Conservation (phyloP, 2,797 vertebrate species). For the Dendrocincla tyrannina region DNA sequence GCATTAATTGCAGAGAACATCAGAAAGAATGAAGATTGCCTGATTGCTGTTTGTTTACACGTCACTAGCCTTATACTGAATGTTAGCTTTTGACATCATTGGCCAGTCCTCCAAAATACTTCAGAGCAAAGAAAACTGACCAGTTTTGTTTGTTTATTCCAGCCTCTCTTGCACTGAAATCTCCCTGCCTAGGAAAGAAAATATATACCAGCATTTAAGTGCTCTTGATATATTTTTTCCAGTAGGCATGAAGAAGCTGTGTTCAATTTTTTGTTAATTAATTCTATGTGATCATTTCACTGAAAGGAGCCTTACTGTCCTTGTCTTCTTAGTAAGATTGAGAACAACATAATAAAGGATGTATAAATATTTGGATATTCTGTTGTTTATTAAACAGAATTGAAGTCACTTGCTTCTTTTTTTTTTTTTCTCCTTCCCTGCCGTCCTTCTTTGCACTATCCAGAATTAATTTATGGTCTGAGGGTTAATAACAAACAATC, state of each 20-base stretch:
- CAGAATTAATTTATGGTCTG: neutral
- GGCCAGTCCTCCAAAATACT: neutral
- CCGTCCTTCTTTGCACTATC: neutral
- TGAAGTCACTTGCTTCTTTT: neutral
- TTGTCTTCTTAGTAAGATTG: neutral
- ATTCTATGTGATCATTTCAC: neutral
- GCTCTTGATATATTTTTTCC: neutral
- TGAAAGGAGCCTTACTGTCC: neutral
- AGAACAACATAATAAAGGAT: neutral
- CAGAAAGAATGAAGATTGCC: neutral
- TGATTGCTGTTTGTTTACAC: neutral
- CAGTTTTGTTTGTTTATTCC: neutral
- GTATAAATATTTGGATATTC: constrained; percentile 20
- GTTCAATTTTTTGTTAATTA: neutral
- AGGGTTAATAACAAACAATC: constrained; percentile 14
- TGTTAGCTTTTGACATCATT: neutral
- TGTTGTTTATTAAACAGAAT: neutral
- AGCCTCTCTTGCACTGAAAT: neutral
- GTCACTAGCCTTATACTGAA: neutral
- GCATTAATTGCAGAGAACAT: neutral
- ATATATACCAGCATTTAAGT: neutral
- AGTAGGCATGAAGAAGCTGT: neutral
- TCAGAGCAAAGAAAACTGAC: neutral
- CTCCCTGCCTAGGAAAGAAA: neutral
- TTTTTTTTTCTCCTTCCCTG: neutral